Evolutionary conservation across 2,113 vertebrate genomes (phyloP).

Genomic region (Haplotaxodon microlepis): DNA sequence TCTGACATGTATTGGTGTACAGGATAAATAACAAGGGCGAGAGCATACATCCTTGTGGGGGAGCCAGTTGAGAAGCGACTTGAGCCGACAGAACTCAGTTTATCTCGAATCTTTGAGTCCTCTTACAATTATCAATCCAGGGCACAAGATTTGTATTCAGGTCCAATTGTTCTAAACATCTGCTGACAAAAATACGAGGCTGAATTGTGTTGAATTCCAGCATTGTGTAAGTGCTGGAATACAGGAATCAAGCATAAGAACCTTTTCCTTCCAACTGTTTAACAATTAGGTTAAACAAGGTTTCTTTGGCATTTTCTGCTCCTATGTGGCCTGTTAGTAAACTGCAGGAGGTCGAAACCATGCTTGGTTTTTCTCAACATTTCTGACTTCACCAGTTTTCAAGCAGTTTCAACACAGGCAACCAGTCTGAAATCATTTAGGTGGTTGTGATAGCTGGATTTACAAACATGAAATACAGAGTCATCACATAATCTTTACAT

Average conservation of each 20-base stretch:
- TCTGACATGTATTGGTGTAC: neutral
- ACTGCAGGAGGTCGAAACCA: neutral
- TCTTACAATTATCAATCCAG: neutral
- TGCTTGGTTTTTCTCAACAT: neutral
- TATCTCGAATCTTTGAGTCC: neutral
- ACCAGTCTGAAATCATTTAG: neutral
- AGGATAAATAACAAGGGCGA: neutral
- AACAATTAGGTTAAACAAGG: neutral
- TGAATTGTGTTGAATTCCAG: neutral
- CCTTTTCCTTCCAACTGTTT: neutral
- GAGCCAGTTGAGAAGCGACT: neutral
- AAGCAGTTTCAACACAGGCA: neutral
- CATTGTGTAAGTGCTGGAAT: neutral
- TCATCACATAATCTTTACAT: neutral
- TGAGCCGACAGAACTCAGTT: rapidly evolving
- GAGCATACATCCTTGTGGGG: neutral
- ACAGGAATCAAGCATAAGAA: neutral
- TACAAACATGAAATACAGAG: neutral
- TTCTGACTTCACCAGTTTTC: neutral
- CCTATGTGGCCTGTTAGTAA: neutral
- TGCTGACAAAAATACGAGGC: neutral
- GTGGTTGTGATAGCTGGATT: neutral
- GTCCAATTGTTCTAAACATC: neutral
- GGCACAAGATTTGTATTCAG: neutral
- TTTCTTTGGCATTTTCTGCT: neutral